phyloP scores from a whole-genome alignment of 2,113 vertebrate genomes.

The Bagarius yarrelli region DNA sequence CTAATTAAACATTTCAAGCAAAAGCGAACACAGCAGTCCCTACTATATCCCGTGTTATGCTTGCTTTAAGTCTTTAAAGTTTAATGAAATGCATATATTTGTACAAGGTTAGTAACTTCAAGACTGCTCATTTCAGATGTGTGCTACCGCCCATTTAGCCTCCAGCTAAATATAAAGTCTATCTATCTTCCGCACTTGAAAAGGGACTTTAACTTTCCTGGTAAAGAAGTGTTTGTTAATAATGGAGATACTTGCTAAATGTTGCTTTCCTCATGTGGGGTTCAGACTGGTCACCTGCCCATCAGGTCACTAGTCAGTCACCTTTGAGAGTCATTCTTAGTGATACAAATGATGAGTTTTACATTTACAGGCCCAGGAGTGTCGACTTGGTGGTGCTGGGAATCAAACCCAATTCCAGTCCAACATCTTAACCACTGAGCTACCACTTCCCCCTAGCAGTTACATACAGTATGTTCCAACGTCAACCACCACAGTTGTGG shows the following conservation, averaged over 20 bases:
- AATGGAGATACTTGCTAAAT: neutral
- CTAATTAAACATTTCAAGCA: neutral
- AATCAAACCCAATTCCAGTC: too few species aligned
- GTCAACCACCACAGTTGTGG: neutral
- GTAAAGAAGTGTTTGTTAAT: neutral
- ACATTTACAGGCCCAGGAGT: too few species aligned
- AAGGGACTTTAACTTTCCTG: neutral
- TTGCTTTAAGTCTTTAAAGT: neutral
- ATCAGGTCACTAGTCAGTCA: neutral
- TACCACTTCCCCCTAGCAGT: too few species aligned
- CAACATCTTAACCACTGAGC: too few species aligned
- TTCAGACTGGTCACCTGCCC: neutral
- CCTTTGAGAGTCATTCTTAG: too few species aligned
- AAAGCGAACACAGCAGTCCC: neutral
- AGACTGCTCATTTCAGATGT: neutral
- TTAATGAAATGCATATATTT: too few species aligned
- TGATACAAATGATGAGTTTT: too few species aligned
- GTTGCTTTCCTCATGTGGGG: neutral
- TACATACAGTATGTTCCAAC: neutral
- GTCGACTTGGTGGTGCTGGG: too few species aligned
- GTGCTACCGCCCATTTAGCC: neutral
- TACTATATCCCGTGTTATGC: neutral
- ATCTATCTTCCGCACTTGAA: neutral
- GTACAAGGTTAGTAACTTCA: neutral
- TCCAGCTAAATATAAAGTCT: conserved; percentile 5